These are phyloP conservation scores for Prionailurus viverrinus DNA, from an alignment of 2,113 vertebrate species.

Conservation along the genomic window DNA sequence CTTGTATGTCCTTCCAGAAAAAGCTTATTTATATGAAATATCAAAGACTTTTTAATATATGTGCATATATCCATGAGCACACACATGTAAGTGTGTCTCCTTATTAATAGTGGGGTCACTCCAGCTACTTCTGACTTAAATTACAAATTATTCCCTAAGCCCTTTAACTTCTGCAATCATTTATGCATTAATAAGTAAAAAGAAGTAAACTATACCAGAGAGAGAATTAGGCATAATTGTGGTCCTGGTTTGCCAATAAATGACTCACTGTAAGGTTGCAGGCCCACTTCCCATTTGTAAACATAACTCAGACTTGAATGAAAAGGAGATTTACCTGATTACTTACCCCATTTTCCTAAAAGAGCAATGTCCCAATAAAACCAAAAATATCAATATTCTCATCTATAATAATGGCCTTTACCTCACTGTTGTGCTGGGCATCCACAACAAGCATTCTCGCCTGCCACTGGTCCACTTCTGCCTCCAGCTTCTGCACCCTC, in stretches of 20 bases:
- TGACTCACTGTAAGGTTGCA: background rate
- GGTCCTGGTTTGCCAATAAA: background rate
- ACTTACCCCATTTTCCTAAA: background rate
- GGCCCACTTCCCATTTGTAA: background rate
- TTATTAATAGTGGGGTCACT: background rate
- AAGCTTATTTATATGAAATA: background rate
- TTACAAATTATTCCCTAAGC: slow-evolving; percentile 3
- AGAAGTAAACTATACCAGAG: background rate
- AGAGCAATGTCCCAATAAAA: background rate
- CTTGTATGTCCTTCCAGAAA: background rate
- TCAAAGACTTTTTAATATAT: background rate
- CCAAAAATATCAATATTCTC: background rate
- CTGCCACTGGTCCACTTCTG: slow-evolving; percentile 86
- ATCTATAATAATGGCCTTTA: slow-evolving; percentile 17
- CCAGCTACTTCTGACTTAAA: background rate
- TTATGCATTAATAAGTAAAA: slow-evolving; percentile 21
- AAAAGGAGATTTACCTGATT: background rate
- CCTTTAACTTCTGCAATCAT: background rate
- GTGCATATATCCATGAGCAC: background rate
- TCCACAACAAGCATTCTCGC: slow-evolving; percentile 77
- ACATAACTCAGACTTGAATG: background rate
- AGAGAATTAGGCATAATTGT: background rate
- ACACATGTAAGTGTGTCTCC: background rate
- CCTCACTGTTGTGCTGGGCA: slow-evolving; percentile 84
- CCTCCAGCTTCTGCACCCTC: slow-evolving; percentile 85